These are phyloP conservation scores for Sceliomorpha sp. DNA, from an alignment of 2,888 invertebrate genomes.

Conservation along the genomic window DNA sequence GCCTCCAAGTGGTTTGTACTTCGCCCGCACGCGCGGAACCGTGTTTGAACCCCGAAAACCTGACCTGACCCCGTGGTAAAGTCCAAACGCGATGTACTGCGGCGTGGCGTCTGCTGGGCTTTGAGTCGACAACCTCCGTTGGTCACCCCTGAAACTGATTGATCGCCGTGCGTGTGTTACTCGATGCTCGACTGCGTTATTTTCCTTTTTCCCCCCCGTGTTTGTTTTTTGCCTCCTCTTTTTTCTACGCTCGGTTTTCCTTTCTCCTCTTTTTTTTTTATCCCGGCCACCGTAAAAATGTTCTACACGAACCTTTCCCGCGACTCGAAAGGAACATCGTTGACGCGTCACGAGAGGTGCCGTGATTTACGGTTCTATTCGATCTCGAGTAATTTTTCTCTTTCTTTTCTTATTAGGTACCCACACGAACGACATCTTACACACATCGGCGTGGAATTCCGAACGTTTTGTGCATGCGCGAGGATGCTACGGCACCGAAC, in stretches of 20 bases:
- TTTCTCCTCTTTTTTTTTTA: too few species aligned
- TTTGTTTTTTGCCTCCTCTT: conserved; percentile 27
- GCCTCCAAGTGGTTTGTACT: too few species aligned
- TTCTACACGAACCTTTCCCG: conserved; percentile 33
- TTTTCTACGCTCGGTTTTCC: conserved; percentile 25
- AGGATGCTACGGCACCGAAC: conserved; percentile 29
- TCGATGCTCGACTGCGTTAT: conserved; percentile 47
- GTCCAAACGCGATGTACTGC: too few species aligned
- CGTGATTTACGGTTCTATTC: conserved; percentile 51
- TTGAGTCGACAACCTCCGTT: conserved; percentile 71
- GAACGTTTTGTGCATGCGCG: conserved; percentile 28
- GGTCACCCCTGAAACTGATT: conserved; percentile 67
- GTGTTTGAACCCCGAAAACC: too few species aligned
- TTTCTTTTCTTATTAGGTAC: conserved; percentile 45
- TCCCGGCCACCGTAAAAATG: conserved; percentile 29
- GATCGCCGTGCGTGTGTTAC: conserved; percentile 67
- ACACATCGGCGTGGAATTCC: conserved; percentile 29
- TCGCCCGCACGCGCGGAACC: too few species aligned
- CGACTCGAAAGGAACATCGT: conserved; percentile 22
- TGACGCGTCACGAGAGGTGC: conserved; percentile 51
- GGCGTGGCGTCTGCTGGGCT: conserved; percentile 69
- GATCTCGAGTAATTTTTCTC: conserved; percentile 49
- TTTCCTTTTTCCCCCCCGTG: conserved; percentile 33
- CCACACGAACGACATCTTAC: conserved; percentile 31
- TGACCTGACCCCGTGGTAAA: too few species aligned